Evolutionary conservation across 2,888 invertebrate species (phyloP), one percentile per base, ranked within the genome.

Genomic region (Sarcophaga carnaria): DNA sequence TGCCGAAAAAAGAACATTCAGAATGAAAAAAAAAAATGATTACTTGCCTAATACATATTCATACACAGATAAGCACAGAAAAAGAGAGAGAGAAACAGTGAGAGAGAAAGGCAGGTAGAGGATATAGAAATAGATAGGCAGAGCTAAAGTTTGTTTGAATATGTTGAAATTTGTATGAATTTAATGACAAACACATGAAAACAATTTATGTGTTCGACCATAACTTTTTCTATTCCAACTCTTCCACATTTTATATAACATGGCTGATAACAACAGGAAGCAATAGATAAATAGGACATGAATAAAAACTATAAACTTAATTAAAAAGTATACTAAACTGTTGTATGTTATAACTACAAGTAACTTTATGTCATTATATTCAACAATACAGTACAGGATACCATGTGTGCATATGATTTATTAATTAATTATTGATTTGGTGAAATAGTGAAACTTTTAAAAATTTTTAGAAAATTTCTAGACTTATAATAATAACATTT

Each of bases 171-270:
- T 37, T n/a, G n/a, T 47, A 20, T 78, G 77, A 27, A 72, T 83
- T 78, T 54, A 67, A 62, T 62, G 72, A 83, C 62, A 78, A 78
- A 78, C 37, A 49, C 22, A 66, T 72, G 25, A 67, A 63, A 66
- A 63, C 59, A 72, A 74, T 83, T 74, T 69, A 78, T 72, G 20
- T 37, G 67, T 67, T 78, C 54, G 71, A 62, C 77, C 77, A 78
- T 67, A 78, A 83, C 25, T 78, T 71, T 71, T 83, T 60, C 66
- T 71, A 4, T 70, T 17, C 22, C 66, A 76, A 8, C 8, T 37
- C 37, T 2, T 37, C 2, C 37, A 37, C 8, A 37, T 37, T 37
- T 37, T 37, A 37, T 14, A 14, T 54, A 54, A 14, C 8, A 54
- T 17, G 14, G 17, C 54, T 17, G 17, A 54, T 37, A 37, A 54